Conservation (phyloP, 2,888 invertebrate genomes). For the Polydesmus complanatus region DNA sequence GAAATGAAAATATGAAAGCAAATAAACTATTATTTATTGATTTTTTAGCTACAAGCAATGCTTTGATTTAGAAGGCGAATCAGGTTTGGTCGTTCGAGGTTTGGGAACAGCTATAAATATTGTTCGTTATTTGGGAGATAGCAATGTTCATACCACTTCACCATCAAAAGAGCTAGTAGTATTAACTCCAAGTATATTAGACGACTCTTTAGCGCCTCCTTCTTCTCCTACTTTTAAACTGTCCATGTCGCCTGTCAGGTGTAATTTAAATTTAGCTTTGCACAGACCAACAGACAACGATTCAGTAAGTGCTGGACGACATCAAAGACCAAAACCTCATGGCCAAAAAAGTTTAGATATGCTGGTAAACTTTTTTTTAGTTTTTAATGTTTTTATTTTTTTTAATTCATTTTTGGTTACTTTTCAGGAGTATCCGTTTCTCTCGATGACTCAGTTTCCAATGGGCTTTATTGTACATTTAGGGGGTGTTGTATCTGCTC, state of each 20-base stretch:
- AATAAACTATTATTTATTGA: constrained; percentile 1
- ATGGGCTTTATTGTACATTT: constrained; percentile 74
- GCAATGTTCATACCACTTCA: constrained; percentile 14
- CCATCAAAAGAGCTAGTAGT: constrained; percentile 18
- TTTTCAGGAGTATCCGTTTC: constrained; percentile 70
- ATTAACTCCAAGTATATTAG: neutral
- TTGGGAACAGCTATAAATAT: constrained; percentile 78
- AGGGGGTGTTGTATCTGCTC: constrained; percentile 70
- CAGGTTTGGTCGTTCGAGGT: constrained; percentile 88
- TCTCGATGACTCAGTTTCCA: constrained; percentile 82
- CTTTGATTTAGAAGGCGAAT: constrained; percentile 93
- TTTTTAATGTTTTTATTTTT: neutral
- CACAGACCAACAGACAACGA: neutral
- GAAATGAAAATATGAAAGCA: neutral
- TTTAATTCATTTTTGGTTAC: neutral
- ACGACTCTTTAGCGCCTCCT: neutral
- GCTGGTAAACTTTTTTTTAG: constrained; percentile 36
- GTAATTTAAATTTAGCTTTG: neutral
- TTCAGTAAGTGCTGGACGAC: neutral
- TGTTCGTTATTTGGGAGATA: constrained; percentile 19
- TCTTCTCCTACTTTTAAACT: neutral
- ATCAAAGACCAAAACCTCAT: neutral
- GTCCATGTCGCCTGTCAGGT: neutral
- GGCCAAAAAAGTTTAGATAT: constrained; percentile 50
- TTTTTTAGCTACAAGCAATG: constrained; percentile 62